Conservation (phyloP, 1,140 invertebrate genomes). For the Belonocnema kinseyi region DNA sequence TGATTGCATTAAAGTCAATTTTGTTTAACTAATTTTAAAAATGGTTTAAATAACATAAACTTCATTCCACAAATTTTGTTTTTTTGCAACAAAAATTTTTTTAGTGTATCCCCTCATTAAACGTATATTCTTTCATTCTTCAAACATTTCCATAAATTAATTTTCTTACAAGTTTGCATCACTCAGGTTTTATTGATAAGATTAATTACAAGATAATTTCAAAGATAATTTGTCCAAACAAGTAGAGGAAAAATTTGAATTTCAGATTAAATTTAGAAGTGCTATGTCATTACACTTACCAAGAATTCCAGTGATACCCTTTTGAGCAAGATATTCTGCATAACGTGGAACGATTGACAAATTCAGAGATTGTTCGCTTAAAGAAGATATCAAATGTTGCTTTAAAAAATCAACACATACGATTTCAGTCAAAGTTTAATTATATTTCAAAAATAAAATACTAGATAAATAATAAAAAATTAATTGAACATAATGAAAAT, state of each 20-base stretch:
- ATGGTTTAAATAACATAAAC: too few relatives aligned
- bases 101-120: too few relatives aligned
- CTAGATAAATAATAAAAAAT: too few relatives aligned
- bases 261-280: constrained; percentile 7
- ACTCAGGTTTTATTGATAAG: constrained; percentile 2
- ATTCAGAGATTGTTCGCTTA: constrained; percentile 73
- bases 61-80: too few relatives aligned
- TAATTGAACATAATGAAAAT: too few relatives aligned
- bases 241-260: constrained; percentile 26
- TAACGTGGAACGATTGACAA: constrained; percentile 78
- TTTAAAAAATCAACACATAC: constrained; percentile 31
- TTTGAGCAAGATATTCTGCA: constrained; percentile 78
- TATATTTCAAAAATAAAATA: too few relatives aligned
- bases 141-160: too few relatives aligned
- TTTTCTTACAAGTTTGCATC: too few relatives aligned
- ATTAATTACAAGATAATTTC: constrained; percentile 7
- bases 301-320: constrained; percentile 80
- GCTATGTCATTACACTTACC: constrained; percentile 71
- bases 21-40: too few relatives aligned
- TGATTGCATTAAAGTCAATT: too few relatives aligned
- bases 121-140: too few relatives aligned
- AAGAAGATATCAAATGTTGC: constrained; percentile 46
- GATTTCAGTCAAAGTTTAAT: not conserved
- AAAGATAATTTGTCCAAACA: constrained; percentile 24
- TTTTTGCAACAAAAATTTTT: too few relatives aligned